Base-by-base conservation (phyloP, 37 sponge, comb jelly and placozoan species). In the Aphrocallistes beatrix region DNA sequence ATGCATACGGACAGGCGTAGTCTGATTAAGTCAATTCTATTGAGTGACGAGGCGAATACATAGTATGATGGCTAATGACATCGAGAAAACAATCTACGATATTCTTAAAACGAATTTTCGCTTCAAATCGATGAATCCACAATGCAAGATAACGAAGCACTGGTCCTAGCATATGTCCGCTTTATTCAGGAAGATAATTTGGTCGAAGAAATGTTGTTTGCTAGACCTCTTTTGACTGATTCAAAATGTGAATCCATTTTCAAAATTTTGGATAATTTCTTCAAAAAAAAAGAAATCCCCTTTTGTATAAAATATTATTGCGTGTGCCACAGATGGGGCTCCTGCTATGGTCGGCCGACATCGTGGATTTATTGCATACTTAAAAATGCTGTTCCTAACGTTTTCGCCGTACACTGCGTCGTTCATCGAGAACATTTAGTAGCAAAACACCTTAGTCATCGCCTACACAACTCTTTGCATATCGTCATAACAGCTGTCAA, bases 1-100 rank as follows among this genome's bases (percentile, higher is more conserved):
- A 60, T 60, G 75, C 75, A 60, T 60, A 25, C 75, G n/a, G 75
- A 60, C n/a, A 30, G 75, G 75, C 75, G 75, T 32, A 60, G 75
- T 60, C 3, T 60, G 75, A 60, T 60, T 13, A 3, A 60, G 75
- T 60, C 25, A 19, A 60, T 60, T 60, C 75, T 6, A 30, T 60
- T 60, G 34, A 60, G 75, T 60, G 75, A 30, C 75, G 10, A 60
- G 75, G 75, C 10, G 75, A 13, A 60, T 60, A 60, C 10, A 60
- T n/a, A n/a, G n/a, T 60, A 25, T 60, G 75, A 60, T 60, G 75
- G 75, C 75, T 60, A 60, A 30, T 60, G 75, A 60, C 34, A 30
- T 60, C n/a, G 75, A 60, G 75, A 60, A 60, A 60, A 60, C 21
- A 19, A n/a, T 60, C 10, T 60, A 60, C 75, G n/a, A 28, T 60